Base-by-base conservation (phyloP, 2,113 vertebrate species). In the Falcunculus frontatus region DNA sequence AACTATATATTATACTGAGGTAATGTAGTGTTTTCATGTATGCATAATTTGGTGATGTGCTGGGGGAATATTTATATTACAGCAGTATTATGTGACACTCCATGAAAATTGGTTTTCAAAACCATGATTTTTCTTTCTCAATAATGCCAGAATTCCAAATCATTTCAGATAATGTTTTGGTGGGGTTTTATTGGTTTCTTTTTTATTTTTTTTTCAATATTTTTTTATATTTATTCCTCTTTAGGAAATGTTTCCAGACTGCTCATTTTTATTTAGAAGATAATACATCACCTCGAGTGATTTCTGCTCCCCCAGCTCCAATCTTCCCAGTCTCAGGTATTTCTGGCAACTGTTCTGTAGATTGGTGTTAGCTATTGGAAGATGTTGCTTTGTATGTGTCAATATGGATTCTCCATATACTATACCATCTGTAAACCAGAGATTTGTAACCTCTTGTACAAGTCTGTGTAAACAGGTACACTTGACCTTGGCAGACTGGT, bases 231-330 rank as follows among this genome's bases (percentile, higher is more conserved):
- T 80, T 95, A 93, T 97, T 89, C 81, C n/a, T 83, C 89, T 96
- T 32, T 95, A 99, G 99, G 96, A 98, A 99, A 86, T 99, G 99
- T 96, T 99, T 99, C 97, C 99, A 99, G 98, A 99, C 99, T 9
- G 99, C 99, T 91, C 99, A 99, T 90, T 99, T 99, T 97, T 99
- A 99, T 97, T 98, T 99, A 83, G 98, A 99, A 60, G 99, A 99
- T 87, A 99, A 96, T 86, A 98, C 98, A 1, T 99, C 99, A 17
- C 98, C 99, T 67, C 97, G 98, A 95, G 99, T 99, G 67, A 99
- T 99, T 94, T 96, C 98, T 49, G 96, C 98, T 67, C 97, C 98
- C 16, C 96, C 98, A 52, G 98, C 99, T 72, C 99, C 99, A 68
- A 19, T 99, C 83, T 98, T 99, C 94, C 97, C 99, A 94, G 98